A percentile compares a stretch with the other conserved stretches of the same genome.
These are phyloP conservation scores for Nasonia oneida DNA, from an alignment of 2,888 invertebrate species.

Conservation along the genomic window DNA sequence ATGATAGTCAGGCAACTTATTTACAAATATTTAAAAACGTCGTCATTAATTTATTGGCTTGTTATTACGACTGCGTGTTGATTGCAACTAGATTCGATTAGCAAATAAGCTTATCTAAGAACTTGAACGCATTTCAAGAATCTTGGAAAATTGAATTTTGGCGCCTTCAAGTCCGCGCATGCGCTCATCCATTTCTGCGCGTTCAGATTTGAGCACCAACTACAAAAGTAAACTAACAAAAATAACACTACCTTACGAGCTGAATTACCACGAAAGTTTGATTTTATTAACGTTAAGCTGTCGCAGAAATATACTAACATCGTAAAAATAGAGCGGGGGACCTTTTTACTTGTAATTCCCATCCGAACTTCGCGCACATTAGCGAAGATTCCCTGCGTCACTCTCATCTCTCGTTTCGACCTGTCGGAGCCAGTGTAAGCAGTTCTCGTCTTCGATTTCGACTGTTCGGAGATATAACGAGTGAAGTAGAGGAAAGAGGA, in stretches of 20 bases:
- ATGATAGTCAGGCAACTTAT: no score
- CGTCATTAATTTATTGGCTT: no score
- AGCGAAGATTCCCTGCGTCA: not conserved
- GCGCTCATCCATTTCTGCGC: slow-evolving; percentile 13
- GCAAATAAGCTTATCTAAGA: not conserved
- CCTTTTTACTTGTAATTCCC: not conserved
- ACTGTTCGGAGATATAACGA: not conserved
- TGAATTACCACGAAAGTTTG: not conserved
- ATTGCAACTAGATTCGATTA: no score
- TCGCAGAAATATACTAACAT: not conserved
- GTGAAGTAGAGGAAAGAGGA: not conserved
- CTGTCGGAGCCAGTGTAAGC: not conserved
- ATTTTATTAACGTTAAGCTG: not conserved
- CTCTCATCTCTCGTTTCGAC: not conserved
- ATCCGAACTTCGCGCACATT: not conserved
- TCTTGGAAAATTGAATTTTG: slow-evolving; percentile 1
- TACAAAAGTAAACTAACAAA: slow-evolving; percentile 14
- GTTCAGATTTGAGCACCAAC: slow-evolving; percentile 17
- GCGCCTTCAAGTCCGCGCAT: slow-evolving; percentile 15
- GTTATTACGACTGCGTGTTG: no score
- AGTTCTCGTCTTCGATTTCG: not conserved
- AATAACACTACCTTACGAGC: not conserved
- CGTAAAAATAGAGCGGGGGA: not conserved
- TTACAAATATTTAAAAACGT: no score
- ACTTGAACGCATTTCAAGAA: no score